A percentile compares a stretch with the other conserved stretches of the same genome.
Conservation (phyloP, 2,888 invertebrate genomes). For the Nomada fucata region DNA sequence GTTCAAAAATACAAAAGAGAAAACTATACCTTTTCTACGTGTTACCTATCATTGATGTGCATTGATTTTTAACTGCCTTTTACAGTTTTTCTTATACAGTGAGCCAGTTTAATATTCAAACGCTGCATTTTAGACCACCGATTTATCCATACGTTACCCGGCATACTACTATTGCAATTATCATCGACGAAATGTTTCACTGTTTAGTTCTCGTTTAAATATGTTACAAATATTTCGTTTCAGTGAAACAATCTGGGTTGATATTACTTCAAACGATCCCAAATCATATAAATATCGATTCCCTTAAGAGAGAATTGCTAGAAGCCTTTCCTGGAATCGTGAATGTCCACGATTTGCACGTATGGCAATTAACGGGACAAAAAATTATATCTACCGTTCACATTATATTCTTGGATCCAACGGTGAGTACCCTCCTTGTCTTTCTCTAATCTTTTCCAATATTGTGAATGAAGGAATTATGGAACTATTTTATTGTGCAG, state of each 20-base stretch:
- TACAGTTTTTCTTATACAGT: too few species aligned
- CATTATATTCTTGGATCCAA: slow-evolving; percentile 89
- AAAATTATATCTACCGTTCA: slow-evolving; percentile 94
- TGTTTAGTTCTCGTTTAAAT: too few species aligned
- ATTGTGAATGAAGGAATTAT: not conserved
- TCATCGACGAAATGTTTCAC: too few species aligned
- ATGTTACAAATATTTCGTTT: not conserved
- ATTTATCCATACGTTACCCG: too few species aligned
- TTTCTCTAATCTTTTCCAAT: not conserved
- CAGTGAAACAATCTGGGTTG: slow-evolving; percentile 95
- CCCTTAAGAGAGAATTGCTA: slow-evolving; percentile 88
- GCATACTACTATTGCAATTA: not conserved
- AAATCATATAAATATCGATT: slow-evolving; percentile 92
- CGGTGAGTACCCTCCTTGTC: slow-evolving; percentile 80
- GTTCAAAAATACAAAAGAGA: too few species aligned
- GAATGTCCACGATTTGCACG: slow-evolving; percentile 94
- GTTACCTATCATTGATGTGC: too few species aligned
- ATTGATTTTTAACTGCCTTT: too few species aligned
- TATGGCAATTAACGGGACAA: slow-evolving; percentile 93
- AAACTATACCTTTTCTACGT: too few species aligned
- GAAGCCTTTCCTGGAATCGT: slow-evolving; percentile 89
- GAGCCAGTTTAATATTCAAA: too few species aligned
- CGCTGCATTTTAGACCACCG: too few species aligned
- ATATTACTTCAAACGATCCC: slow-evolving; percentile 97
- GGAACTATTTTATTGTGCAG: slow-evolving; percentile 68